Conservation (phyloP, 1,140 invertebrate species). For the Tachypleus tridentatus region DNA sequence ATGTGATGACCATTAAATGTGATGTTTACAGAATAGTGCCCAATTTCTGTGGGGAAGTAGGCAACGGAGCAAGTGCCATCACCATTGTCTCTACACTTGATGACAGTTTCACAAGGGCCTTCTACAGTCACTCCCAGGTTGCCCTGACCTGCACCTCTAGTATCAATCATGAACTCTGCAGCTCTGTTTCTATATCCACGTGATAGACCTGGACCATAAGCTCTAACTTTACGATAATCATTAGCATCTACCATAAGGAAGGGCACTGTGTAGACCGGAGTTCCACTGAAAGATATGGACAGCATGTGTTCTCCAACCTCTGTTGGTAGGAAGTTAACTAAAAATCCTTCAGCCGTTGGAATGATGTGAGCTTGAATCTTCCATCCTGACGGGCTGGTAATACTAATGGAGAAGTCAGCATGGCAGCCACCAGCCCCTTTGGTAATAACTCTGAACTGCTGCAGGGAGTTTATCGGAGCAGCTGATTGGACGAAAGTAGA, state of each 20-base stretch:
- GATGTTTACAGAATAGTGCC: slow-evolving; percentile 68
- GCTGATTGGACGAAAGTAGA: slow-evolving; percentile 37
- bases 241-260: slow-evolving; percentile 50
- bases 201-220: slow-evolving; percentile 55
- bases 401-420: slow-evolving; percentile 55
- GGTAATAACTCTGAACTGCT: slow-evolving; percentile 70
- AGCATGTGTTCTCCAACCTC: slow-evolving; percentile 68
- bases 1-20: slow-evolving; percentile 65
- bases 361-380: slow-evolving; percentile 57
- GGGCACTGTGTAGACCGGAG: slow-evolving; percentile 47
- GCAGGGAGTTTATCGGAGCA: slow-evolving; percentile 62
- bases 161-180: slow-evolving; percentile 67
- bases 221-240: slow-evolving; percentile 47
- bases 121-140: slow-evolving; percentile 62
- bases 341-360: slow-evolving; percentile 59
- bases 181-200: slow-evolving; percentile 51
- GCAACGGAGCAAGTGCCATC: slow-evolving; percentile 69
- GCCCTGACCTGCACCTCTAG: slow-evolving; percentile 57
- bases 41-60: slow-evolving; percentile 62
- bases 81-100: slow-evolving; percentile 66
- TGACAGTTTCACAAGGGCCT: slow-evolving; percentile 66
- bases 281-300: slow-evolving; percentile 56
- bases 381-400: slow-evolving; percentile 58
- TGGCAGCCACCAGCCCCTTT: slow-evolving; percentile 47
- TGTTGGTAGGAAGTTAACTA: slow-evolving; percentile 66